phyloP scores from a whole-genome alignment of 2,113 vertebrate species.

The Ailuropoda melanoleuca region DNA sequence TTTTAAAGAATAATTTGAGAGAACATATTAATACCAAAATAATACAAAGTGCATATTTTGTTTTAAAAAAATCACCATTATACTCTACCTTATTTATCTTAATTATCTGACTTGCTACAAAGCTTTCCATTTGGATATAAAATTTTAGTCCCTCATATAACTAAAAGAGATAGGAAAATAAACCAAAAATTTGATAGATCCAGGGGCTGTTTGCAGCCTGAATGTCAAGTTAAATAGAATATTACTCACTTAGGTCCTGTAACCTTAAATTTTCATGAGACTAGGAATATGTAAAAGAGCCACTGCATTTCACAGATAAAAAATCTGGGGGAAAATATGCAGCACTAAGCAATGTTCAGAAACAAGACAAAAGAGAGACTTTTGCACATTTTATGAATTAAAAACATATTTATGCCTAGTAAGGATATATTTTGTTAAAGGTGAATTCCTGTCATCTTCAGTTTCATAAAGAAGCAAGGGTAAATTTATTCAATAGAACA shows the following conservation, averaged over 20 bases:
- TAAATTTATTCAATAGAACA: background rate
- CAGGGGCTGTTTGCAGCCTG: background rate
- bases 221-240: conserved; percentile 15
- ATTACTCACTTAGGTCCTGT: background rate
- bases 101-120: background rate
- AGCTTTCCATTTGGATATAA: background rate
- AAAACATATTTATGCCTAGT: background rate
- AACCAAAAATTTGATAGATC: background rate
- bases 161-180: conserved; percentile 2
- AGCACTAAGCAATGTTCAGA: conserved; percentile 43
- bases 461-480: background rate
- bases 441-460: conserved; percentile 41
- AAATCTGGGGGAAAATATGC: background rate
- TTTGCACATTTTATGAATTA: conserved; percentile 48
- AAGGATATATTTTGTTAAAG: conserved; percentile 38
- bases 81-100: background rate
- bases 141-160: background rate
- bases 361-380: conserved; percentile 46
- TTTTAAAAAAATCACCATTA: background rate
- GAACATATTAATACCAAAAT: background rate
- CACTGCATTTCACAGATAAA: conserved; percentile 43
- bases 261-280: conserved; percentile 54
- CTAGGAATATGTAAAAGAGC: conserved; percentile 40
- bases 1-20: conserved; percentile 33
- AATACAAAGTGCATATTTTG: background rate